Evolutionary conservation across 1,140 invertebrate species (phyloP).

Genomic region (Drosophila elegans): DNA sequence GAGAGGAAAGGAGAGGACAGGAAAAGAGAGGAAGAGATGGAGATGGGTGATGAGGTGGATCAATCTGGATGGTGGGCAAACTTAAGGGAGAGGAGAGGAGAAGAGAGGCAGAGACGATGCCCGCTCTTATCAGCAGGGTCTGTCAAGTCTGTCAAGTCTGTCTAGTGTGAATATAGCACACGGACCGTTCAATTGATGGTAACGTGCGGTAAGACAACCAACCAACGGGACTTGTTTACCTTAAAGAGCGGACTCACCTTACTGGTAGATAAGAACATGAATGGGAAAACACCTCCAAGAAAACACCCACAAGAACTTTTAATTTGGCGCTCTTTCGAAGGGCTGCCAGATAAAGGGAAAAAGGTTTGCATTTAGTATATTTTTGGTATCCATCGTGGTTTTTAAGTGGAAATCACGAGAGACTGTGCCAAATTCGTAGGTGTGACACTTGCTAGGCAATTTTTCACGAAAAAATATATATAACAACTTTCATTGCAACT

Average conservation of each 20-base stretch:
- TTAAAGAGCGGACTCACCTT: constrained; percentile 6
- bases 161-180: constrained; percentile 37
- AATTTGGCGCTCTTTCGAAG: constrained; percentile 5
- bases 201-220: constrained; percentile 54
- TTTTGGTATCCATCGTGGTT: neutral
- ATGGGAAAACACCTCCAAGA: neutral
- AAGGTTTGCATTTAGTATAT: neutral
- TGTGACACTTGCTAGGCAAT: neutral
- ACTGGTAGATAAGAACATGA: constrained; percentile 5
- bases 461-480: too few species aligned
- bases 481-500: too few species aligned
- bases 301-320: neutral
- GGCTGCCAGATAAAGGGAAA: constrained; percentile 20
- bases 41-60: neutral
- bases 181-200: constrained; percentile 51
- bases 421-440: neutral
- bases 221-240: constrained; percentile 37
- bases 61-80: neutral
- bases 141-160: constrained; percentile 2
- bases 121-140: constrained; percentile 25
- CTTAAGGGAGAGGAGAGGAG: neutral
- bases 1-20: neutral
- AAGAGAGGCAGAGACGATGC: neutral
- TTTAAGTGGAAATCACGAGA: neutral
- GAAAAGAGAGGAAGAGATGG: neutral